A percentile compares a stretch with the other conserved stretches of the same genome.
Conservation (phyloP, 2,113 vertebrate species). For the Baryphthengus martii region DNA sequence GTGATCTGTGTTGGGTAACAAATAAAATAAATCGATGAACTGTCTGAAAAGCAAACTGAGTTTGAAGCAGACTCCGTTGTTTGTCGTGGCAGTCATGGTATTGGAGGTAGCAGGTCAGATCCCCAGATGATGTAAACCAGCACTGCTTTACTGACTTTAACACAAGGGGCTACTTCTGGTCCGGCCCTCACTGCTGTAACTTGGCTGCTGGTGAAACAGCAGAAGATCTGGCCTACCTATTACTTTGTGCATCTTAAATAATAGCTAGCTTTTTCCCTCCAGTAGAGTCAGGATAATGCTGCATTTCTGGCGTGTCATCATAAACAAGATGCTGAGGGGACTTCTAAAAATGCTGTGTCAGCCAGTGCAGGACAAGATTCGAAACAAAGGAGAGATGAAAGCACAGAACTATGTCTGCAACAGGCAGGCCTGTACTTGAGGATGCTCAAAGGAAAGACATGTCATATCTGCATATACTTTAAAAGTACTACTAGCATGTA, state of each 20-base stretch:
- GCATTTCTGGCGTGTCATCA: neutral
- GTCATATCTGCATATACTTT: neutral
- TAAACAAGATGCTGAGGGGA: neutral
- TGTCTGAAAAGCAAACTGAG: neutral
- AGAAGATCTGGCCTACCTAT: neutral
- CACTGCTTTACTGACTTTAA: neutral
- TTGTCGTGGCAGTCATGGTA: no score
- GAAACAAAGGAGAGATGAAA: neutral
- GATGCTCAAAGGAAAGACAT: neutral
- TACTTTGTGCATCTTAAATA: neutral
- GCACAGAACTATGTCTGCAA: neutral
- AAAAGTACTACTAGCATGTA: neutral
- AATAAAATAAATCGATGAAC: constrained; percentile 6
- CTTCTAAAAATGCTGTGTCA: neutral
- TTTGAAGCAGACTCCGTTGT: neutral
- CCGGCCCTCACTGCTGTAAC: neutral
- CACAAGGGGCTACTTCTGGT: neutral
- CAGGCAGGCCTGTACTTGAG: neutral
- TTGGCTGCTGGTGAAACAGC: neutral
- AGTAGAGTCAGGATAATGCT: neutral
- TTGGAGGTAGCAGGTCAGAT: neutral
- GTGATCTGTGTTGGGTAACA: neutral
- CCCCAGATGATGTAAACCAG: neutral
- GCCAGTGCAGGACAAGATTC: neutral
- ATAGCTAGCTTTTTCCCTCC: neutral